Conservation (phyloP, 2,797 vertebrate species). For the Monodelphis domestica region DNA sequence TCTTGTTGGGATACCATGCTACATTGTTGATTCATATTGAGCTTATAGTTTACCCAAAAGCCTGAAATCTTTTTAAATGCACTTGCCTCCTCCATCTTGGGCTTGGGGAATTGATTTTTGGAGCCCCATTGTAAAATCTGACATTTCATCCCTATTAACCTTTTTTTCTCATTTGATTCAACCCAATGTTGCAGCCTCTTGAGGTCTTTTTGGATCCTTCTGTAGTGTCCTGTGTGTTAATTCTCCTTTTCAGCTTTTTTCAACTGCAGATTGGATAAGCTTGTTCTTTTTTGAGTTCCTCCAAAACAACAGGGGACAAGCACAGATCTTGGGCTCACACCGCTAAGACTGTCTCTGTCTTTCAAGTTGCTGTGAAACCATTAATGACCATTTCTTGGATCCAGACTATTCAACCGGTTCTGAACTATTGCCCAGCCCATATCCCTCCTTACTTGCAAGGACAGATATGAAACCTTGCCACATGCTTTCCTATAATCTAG, state of each 20-base stretch:
- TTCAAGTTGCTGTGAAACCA: neutral
- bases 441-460: neutral
- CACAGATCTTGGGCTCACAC: neutral
- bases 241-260: neutral
- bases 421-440: neutral
- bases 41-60: neutral
- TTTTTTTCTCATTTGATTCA: neutral
- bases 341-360: neutral
- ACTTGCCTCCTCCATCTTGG: neutral
- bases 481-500: neutral
- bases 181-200: neutral
- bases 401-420: neutral
- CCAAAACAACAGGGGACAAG: neutral
- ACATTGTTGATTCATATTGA: neutral
- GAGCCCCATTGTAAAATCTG: neutral
- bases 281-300: neutral
- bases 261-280: neutral
- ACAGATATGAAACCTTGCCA: neutral
- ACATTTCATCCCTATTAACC: neutral
- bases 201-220: neutral
- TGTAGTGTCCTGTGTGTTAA: too few relatives aligned
- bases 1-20: neutral
- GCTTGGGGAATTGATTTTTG: neutral
- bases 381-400: neutral
- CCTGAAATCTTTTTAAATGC: neutral